Conservation (phyloP, 2,797 vertebrate genomes). For the Semaprochilodus insignis region DNA sequence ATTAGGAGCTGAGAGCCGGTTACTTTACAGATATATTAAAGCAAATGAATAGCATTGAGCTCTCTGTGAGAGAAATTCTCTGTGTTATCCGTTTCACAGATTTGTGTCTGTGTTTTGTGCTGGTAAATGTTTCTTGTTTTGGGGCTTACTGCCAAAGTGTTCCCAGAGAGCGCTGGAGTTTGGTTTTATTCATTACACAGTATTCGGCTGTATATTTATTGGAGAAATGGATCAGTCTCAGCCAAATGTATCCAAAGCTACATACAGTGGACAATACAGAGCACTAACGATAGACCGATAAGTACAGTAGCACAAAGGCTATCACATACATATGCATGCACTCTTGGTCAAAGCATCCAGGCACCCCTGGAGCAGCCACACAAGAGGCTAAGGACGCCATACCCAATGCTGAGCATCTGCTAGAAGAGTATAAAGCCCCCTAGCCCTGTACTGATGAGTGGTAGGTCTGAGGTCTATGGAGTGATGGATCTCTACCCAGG, state of each 20-base stretch:
- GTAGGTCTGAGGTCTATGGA: background rate
- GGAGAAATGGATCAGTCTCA: background rate
- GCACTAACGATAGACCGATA: background rate
- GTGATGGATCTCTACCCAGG: background rate
- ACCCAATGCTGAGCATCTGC: background rate
- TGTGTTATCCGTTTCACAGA: background rate
- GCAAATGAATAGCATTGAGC: conserved; percentile 5
- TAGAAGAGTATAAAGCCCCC: background rate
- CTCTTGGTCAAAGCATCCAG: background rate
- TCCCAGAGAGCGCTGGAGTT: background rate
- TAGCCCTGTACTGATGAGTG: too few species aligned
- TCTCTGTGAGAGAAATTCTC: background rate
- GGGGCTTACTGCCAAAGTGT: background rate
- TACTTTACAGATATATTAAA: background rate
- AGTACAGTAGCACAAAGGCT: too few species aligned
- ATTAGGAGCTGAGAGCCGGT: background rate
- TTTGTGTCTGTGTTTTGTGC: background rate
- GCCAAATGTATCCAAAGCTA: background rate
- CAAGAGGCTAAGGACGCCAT: background rate
- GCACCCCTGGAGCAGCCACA: background rate
- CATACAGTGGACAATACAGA: too few species aligned
- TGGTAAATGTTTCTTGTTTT: conserved; percentile 32
- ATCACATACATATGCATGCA: too few species aligned
- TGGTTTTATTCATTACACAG: background rate
- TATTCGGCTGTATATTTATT: background rate